These are phyloP conservation scores for Echiichthys vipera DNA, from an alignment of 2,797 vertebrate genomes.

Conservation along the genomic window DNA sequence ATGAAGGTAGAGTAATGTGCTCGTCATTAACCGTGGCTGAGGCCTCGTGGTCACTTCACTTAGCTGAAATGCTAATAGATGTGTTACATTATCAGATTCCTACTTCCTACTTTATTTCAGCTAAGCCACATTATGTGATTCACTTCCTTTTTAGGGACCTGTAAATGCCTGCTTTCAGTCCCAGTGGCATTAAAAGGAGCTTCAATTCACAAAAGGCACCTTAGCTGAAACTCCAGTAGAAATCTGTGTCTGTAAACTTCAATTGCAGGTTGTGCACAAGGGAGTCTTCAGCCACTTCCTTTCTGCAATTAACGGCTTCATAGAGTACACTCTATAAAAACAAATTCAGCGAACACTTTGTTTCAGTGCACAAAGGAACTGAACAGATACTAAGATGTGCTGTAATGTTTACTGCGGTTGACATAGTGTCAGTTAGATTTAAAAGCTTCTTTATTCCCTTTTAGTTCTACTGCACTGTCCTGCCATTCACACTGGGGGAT, in stretches of 20 bases:
- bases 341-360: constrained; percentile 60
- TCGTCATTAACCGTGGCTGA: constrained; percentile 73
- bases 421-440: constrained; percentile 53
- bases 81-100: constrained; percentile 80
- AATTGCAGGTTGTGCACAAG: constrained; percentile 68
- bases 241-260: constrained; percentile 74
- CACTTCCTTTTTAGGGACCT: constrained; percentile 69
- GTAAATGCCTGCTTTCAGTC: constrained; percentile 74
- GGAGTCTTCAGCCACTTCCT: constrained; percentile 68
- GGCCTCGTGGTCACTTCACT: constrained; percentile 82
- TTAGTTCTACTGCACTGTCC: constrained; percentile 36
- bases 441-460: constrained; percentile 70
- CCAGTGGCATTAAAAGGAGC: constrained; percentile 68
- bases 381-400: constrained; percentile 53
- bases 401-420: constrained; percentile 70
- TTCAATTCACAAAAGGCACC: constrained; percentile 74
- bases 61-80: constrained; percentile 79
- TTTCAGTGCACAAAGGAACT: constrained; percentile 55
- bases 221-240: constrained; percentile 55
- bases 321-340: constrained; percentile 61
- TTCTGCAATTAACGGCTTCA: constrained; percentile 68
- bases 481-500: constrained; percentile 13
- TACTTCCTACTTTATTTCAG: constrained; percentile 74
- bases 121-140: constrained; percentile 81
- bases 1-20: constrained; percentile 79